A percentile compares a stretch with the other conserved stretches of the same genome.
phyloP scores from a whole-genome alignment of 2,888 invertebrate genomes.

The Electrophaes corylata region DNA sequence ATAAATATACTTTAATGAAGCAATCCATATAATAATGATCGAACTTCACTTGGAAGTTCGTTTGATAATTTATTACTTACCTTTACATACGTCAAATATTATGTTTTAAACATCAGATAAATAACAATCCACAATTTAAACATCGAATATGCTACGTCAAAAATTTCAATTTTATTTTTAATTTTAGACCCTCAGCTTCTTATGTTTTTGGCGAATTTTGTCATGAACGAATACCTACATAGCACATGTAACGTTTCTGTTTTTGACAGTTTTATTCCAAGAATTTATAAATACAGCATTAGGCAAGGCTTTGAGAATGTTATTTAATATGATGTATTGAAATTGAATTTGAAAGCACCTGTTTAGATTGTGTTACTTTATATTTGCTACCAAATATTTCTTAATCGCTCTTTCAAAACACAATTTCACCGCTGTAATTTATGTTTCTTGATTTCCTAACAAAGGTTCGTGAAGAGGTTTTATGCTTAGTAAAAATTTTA shows the following conservation, averaged over 20 bases:
- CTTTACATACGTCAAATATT: no score
- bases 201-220: background rate
- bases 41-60: no score
- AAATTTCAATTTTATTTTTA: no score
- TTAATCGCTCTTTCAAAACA: conserved; percentile 26
- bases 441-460: conserved; percentile 35
- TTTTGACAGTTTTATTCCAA: background rate
- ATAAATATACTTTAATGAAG: no score
- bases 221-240: background rate
- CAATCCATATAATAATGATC: no score
- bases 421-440: conserved; percentile 33
- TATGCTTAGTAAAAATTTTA: conserved; percentile 29
- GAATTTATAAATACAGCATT: background rate
- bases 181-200: no score
- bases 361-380: conserved; percentile 2
- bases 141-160: no score
- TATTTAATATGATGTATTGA: background rate
- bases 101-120: no score
- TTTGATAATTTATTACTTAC: no score
- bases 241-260: background rate
- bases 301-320: background rate
- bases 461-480: conserved; percentile 34
- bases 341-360: background rate
- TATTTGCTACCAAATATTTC: conserved; percentile 18
- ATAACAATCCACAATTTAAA: no score